A percentile compares a stretch with the other conserved stretches of the same genome.
phyloP scores from a whole-genome alignment of 2,797 vertebrate species.

The Syncerus caffer region DNA sequence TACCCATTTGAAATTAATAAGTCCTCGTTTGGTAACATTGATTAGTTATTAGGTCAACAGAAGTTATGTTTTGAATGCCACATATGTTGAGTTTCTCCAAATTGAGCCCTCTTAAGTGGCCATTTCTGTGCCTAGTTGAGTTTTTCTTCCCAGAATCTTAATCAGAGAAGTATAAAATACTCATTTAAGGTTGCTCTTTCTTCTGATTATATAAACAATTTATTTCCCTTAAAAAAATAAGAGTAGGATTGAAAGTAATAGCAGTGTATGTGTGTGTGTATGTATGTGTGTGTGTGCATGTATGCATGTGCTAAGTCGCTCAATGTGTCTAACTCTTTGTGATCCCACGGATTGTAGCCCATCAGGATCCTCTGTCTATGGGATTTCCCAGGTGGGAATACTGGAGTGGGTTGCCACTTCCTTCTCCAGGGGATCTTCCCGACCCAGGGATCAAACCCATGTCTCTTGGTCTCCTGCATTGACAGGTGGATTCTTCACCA shows the following conservation, averaged over 20 bases:
- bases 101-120: background rate
- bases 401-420: background rate
- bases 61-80: constrained; percentile 22
- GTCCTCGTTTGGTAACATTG: background rate
- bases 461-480: background rate
- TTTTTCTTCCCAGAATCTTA: constrained; percentile 23
- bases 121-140: background rate
- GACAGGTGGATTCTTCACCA: background rate
- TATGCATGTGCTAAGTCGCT: background rate
- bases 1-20: constrained; percentile 14
- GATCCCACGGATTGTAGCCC: background rate
- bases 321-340: background rate
- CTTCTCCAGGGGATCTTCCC: background rate
- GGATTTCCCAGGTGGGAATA: background rate
- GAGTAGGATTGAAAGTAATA: constrained; percentile 11
- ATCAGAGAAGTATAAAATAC: background rate
- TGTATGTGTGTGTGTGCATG: too few relatives aligned
- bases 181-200: background rate
- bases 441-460: background rate
- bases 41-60: constrained; percentile 6
- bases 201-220: constrained; percentile 35
- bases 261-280: background rate
- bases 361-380: background rate
- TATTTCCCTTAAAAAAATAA: constrained; percentile 47
- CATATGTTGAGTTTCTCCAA: background rate